phyloP scores from a whole-genome alignment of 2,113 vertebrate species.

The Equus przewalskii region DNA sequence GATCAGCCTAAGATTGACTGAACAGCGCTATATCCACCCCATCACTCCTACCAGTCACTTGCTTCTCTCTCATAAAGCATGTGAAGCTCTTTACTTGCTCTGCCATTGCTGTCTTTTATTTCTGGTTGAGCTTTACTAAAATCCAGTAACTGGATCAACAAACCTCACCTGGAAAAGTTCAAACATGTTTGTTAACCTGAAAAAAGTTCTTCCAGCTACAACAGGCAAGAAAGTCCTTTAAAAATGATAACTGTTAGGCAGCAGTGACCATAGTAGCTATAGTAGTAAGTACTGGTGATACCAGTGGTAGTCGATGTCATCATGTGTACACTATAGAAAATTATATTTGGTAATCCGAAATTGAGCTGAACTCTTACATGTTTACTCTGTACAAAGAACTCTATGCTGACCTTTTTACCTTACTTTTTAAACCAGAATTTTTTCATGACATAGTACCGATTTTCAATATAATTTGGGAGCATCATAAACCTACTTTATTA shows the following conservation, averaged over 20 bases:
- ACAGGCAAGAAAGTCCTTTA: not conserved
- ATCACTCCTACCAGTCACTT: not conserved
- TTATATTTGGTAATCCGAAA: not conserved
- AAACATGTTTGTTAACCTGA: not conserved
- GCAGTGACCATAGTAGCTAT: accelerated
- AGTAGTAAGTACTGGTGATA: not conserved
- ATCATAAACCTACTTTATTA: not conserved
- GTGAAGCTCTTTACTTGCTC: not conserved
- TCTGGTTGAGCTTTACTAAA: not conserved
- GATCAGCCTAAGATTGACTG: not conserved
- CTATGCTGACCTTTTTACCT: not conserved
- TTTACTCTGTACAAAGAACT: not conserved
- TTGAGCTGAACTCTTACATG: not conserved
- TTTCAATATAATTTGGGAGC: not conserved
- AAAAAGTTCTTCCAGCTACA: not conserved
- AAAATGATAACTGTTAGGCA: not conserved
- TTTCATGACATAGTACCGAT: not conserved
- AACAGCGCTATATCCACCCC: not conserved
- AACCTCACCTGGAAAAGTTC: not conserved
- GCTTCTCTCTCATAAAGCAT: accelerated
- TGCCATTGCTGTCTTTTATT: not conserved
- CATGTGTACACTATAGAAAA: not conserved
- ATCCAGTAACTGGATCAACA: not conserved
- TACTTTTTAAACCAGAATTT: not conserved
- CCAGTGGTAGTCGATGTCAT: accelerated